These are phyloP conservation scores for Bombus pyrosoma DNA, from an alignment of 1,140 invertebrate genomes.

Conservation along the genomic window DNA sequence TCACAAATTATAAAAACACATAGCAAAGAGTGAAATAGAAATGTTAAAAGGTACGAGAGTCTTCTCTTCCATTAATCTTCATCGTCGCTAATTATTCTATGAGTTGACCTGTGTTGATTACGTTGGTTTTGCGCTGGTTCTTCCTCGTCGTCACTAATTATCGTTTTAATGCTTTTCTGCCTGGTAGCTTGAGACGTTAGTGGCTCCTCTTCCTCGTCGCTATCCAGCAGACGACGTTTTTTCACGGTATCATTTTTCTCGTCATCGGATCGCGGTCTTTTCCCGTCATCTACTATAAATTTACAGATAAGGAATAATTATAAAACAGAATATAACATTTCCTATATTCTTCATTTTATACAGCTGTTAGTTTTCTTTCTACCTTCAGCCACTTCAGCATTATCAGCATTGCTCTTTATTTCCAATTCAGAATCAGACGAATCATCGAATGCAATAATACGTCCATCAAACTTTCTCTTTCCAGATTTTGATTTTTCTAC, in stretches of 20 bases:
- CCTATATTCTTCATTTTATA: background rate
- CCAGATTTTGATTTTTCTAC: background rate
- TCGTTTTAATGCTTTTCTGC: slow-evolving; percentile 36
- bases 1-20: background rate
- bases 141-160: slow-evolving; percentile 67
- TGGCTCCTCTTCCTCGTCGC: slow-evolving; percentile 73
- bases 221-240: slow-evolving; percentile 76
- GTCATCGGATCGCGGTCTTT: slow-evolving; percentile 67
- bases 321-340: background rate
- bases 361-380: slow-evolving; percentile 14
- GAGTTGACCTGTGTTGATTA: slow-evolving; percentile 38
- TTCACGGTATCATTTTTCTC: slow-evolving; percentile 67
- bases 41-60: background rate
- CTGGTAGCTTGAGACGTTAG: slow-evolving; percentile 37
- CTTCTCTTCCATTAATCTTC: slow-evolving; percentile 63
- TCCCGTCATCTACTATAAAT: slow-evolving; percentile 63
- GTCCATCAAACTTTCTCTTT: slow-evolving; percentile 17
- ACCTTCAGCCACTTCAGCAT: slow-evolving; percentile 30
- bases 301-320: background rate
- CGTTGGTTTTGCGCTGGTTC: slow-evolving; percentile 23
- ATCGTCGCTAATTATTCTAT: slow-evolving; percentile 68
- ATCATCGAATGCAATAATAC: slow-evolving; percentile 38
- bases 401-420: slow-evolving; percentile 15
- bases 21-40: background rate
- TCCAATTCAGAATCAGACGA: slow-evolving; percentile 69